Conservation (phyloP, 2,797 vertebrate species). For the Poecilia gillii region DNA sequence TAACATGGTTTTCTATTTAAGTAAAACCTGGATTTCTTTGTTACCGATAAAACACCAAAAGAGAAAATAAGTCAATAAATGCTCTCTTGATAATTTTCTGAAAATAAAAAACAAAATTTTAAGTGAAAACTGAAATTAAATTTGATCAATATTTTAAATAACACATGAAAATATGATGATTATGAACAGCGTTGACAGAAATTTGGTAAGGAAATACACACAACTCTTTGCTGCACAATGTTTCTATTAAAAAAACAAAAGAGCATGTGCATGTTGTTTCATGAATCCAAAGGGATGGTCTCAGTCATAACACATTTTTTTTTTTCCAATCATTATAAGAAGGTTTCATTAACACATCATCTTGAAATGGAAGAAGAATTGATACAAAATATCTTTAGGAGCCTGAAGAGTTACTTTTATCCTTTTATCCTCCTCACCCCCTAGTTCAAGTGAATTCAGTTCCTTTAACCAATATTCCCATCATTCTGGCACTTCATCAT, state of each 20-base stretch:
- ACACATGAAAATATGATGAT: too few relatives aligned
- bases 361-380: background rate
- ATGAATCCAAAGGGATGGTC: slow-evolving; percentile 23
- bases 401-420: background rate
- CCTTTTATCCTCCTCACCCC: background rate
- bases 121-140: too few relatives aligned
- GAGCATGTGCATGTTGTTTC: slow-evolving; percentile 5
- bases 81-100: background rate
- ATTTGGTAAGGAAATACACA: slow-evolving; percentile 3
- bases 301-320: slow-evolving; percentile 52
- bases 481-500: background rate
- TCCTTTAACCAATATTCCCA: background rate
- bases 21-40: background rate
- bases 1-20: background rate
- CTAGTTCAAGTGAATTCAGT: background rate
- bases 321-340: slow-evolving; percentile 23
- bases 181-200: background rate
- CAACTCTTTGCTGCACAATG: background rate
- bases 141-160: too few relatives aligned
- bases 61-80: background rate
- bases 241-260: background rate
- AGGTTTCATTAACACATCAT: background rate
- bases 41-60: background rate
- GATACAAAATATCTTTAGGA: background rate
- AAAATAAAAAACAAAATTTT: background rate